phyloP scores from a whole-genome alignment of 2,888 invertebrate genomes.

The Stomorhina lunata region DNA sequence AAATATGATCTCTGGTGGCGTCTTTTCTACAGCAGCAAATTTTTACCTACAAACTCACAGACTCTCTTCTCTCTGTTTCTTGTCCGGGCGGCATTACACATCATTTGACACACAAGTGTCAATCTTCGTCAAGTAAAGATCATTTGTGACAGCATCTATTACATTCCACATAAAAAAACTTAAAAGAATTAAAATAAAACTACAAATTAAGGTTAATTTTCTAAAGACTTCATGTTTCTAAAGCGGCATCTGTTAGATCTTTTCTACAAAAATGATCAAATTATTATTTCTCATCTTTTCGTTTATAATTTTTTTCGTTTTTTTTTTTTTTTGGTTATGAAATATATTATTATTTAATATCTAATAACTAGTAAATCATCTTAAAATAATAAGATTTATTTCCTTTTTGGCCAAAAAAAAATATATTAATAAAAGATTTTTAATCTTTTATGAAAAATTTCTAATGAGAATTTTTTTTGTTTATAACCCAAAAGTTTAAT shows the following conservation, averaged over 20 bases:
- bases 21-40: too few species aligned
- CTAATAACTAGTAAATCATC: conserved; percentile 47
- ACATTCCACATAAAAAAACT: conserved; percentile 1
- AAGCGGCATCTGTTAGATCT: conserved; percentile 31
- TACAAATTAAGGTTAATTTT: conserved; percentile 62
- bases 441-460: conserved; percentile 48
- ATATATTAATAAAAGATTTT: conserved; percentile 58
- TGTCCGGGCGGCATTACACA: too few species aligned
- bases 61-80: too few species aligned
- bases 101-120: conserved; percentile 61
- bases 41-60: too few species aligned
- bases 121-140: conserved; percentile 57
- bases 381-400: conserved; percentile 55
- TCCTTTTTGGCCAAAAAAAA: conserved; percentile 11
- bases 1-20: too few species aligned
- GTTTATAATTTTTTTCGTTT: conserved; percentile 2
- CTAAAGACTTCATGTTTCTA: background rate
- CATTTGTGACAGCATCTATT: conserved; percentile 57
- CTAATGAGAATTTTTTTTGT: conserved; percentile 50
- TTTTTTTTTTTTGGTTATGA: background rate
- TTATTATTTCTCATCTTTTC: background rate
- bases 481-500: conserved; percentile 71
- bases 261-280: background rate
- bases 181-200: conserved; percentile 38
- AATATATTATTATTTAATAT: conserved; percentile 18